Base-by-base conservation (phyloP, 2,797 vertebrate genomes). In the Megalops cyprinoides region DNA sequence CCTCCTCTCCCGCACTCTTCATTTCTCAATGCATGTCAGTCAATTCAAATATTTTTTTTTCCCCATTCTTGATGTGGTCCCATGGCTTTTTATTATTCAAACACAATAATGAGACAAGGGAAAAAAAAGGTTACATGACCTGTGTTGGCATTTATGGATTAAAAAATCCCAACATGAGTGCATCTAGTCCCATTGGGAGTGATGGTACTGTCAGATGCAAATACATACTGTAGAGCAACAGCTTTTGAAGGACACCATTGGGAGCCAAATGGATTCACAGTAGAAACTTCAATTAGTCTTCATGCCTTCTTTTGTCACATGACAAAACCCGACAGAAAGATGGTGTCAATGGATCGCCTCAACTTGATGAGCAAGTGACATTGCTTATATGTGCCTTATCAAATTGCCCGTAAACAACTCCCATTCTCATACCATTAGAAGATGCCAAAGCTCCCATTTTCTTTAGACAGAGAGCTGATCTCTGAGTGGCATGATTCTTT, bases 11-110 rank as follows among this genome's bases (percentile, higher is more conserved):
- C 31, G 4, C 73, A 46, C 25, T 10, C 3, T 28, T 48, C 71
- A 74, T 49, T 74, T 74, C 71, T 49, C 71, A 74, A 25, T 49
- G 71, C 25, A 23, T 18, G 48, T 44, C 46, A 75, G 73, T 75
- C 44, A 51, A 51, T 34, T 74, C 23, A 49, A 28, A 74, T 34
- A 1, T 28, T 8, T 60, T 42, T 69, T n/a, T 8, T 4, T 10
- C 37, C 28, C 31, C 65, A 3, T 39, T 67, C 34, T 42, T 7
- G 34, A 67, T 18, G 62, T 39, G 37, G 34, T 69, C 65, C 65
- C 37, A 42, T 44, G 37, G 18, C 65, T 69, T 69, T 42, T 42
- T 15, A 69, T 42, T 69, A 69, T 69, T 69, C 65, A 69, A 42
- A 69, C 37, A 42, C n/a, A 69, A 42, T 42, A 42, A 42, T n/a